Evolutionary conservation across 2,888 invertebrate species (phyloP).

Genomic region (Entomobrya proxima): DNA sequence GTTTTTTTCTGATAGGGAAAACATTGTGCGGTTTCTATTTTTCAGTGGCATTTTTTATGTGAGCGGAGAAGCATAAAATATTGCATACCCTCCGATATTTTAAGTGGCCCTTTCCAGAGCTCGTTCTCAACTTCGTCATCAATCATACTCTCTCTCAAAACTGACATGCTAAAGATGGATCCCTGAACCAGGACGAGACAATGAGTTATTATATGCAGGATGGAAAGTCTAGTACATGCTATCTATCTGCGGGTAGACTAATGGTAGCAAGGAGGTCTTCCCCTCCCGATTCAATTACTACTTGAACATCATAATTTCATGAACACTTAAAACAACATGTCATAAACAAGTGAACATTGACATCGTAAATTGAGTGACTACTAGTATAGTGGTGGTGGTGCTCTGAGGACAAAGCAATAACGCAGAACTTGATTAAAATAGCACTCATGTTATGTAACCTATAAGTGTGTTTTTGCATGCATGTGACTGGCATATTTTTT

Average conservation of each 20-base stretch:
- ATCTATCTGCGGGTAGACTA: not conserved
- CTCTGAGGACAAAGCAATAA: not conserved
- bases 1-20: too few relatives aligned
- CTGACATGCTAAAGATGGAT: slow-evolving; percentile 33
- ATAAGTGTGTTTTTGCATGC: not conserved
- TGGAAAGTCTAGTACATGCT: not conserved
- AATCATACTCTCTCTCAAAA: not conserved
- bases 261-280: not conserved
- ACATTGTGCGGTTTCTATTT: too few relatives aligned
- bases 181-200: slow-evolving; percentile 11
- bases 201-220: too few relatives aligned
- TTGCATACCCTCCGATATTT: not conserved
- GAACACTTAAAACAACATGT: slow-evolving; percentile 19
- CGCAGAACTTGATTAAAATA: not conserved
- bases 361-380: not conserved
- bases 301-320: slow-evolving; percentile 19
- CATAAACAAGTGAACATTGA: not conserved
- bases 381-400: not conserved
- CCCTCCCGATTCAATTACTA: not conserved
- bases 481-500: too few relatives aligned
- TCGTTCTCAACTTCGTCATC: not conserved
- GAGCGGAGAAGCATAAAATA: too few relatives aligned
- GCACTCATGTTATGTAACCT: not conserved
- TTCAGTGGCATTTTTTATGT: too few relatives aligned
- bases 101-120: not conserved